Evolutionary conservation across 2,113 vertebrate species (phyloP), one percentile per base, ranked within the genome.

Genomic region (Tachuris rubrigastra): DNA sequence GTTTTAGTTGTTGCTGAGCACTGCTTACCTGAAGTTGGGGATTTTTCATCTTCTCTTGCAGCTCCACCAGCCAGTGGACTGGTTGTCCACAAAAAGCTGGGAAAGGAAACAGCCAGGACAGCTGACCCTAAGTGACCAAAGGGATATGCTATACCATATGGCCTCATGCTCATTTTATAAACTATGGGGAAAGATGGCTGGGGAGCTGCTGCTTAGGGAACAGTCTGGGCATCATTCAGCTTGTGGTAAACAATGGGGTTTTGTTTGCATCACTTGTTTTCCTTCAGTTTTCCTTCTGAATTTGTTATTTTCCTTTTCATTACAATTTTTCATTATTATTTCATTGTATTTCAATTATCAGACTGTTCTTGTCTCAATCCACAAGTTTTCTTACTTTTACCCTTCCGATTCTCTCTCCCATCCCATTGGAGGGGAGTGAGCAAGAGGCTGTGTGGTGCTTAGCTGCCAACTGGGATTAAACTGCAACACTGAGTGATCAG

Each of bases 31-130:
- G 0, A 62, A 82, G 31, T 31, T 65, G 55, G 89, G 33, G 46
- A 67, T 21, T 67, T 81, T 50, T 50, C 58, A 63, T 55, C 25
- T 62, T 52, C 69, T 52, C 13, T 0, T 19, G 17, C 56, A 75
- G 44, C 30, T 44, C 50, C 0, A 4, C 13, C 85, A 71, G 52
- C 0, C 0, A 49, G 13, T 6, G 56, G 75, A 8, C 35, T 76
- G 74, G 31, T 21, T 46, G 10, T 18, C 46, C 69, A 56, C 58
- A 67, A 67, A 73, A 49, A 56, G 18, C 6, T 77, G 58, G 9
- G 24, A 85, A 69, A 74, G n/a, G 11, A 67, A 52, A 41, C 65
- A 81, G 52, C 58, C 8, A 1, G 63, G 69, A 81, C 46, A 81
- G 52, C 52, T 85, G 65, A 82, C 47, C 47, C 52, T 4, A 67